A percentile compares a stretch with the other conserved stretches of the same genome.
phyloP scores from a whole-genome alignment of 2,113 vertebrate species.

The Euleptes europaea region DNA sequence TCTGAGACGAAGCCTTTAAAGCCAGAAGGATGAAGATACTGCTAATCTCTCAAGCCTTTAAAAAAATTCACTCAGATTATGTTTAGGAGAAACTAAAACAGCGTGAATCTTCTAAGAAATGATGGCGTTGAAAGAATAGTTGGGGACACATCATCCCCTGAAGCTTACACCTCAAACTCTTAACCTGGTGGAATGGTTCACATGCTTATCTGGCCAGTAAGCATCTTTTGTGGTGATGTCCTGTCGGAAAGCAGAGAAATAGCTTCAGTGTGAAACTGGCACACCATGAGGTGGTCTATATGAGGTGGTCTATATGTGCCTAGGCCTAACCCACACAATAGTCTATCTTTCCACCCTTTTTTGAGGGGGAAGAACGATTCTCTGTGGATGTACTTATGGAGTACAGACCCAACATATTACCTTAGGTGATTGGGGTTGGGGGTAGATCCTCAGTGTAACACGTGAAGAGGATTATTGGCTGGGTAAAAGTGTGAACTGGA shows the following conservation, averaged over 20 bases:
- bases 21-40: constrained; percentile 11
- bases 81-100: constrained; percentile 12
- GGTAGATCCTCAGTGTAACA: background rate
- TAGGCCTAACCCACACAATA: background rate
- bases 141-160: background rate
- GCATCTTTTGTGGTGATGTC: background rate
- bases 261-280: background rate
- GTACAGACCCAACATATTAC: background rate
- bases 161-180: constrained; percentile 23
- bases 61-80: background rate
- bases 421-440: background rate
- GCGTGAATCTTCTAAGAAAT: background rate
- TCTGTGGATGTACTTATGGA: background rate
- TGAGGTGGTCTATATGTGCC: background rate
- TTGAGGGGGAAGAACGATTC: background rate
- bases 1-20: constrained; percentile 26
- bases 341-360: background rate
- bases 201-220: background rate
- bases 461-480: background rate
- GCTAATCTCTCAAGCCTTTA: background rate
- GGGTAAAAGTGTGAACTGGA: constrained; percentile 6
- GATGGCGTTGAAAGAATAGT: background rate
- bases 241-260: background rate
- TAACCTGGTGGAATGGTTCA: constrained; percentile 14
- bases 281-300: background rate